Evolutionary conservation across 2,113 vertebrate species (phyloP).

Genomic region (Athene cunicularia): DNA sequence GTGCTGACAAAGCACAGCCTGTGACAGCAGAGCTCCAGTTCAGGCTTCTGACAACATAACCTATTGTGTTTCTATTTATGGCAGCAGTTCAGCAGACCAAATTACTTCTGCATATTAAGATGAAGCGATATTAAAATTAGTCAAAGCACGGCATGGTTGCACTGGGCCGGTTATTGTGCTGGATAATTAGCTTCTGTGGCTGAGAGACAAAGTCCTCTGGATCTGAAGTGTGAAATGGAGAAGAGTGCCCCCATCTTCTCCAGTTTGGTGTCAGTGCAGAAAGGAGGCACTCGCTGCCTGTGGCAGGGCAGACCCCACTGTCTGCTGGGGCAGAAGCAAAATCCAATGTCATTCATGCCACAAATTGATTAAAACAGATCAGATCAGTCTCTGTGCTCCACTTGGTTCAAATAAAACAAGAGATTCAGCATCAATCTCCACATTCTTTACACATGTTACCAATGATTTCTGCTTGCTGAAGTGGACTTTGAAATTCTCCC

Average conservation of each 20-base stretch:
- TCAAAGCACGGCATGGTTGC: neutral
- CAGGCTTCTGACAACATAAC: slow-evolving; percentile 19
- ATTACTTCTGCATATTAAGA: slow-evolving; percentile 53
- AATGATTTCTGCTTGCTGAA: slow-evolving; percentile 3
- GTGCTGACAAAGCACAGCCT: neutral
- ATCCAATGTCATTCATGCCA: neutral
- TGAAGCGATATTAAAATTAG: slow-evolving; percentile 48
- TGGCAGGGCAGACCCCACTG: neutral
- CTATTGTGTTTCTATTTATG: slow-evolving; percentile 10
- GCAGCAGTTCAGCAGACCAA: slow-evolving; percentile 15
- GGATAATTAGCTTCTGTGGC: neutral
- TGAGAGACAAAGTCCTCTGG: neutral
- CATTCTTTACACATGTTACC: neutral
- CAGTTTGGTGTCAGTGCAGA: rapidly evolving
- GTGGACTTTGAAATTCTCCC: slow-evolving; percentile 23
- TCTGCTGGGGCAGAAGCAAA: neutral
- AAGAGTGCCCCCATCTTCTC: neutral
- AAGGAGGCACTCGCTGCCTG: rapidly evolving
- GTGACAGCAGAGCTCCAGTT: neutral
- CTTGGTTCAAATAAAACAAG: slow-evolving; percentile 4
- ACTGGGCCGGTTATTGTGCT: neutral
- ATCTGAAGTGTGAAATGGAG: neutral
- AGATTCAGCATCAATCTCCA: neutral
- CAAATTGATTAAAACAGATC: neutral
- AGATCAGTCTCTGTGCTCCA: neutral